Conservation (phyloP, 2,888 invertebrate genomes). For the Barypeithes pellucidus region DNA sequence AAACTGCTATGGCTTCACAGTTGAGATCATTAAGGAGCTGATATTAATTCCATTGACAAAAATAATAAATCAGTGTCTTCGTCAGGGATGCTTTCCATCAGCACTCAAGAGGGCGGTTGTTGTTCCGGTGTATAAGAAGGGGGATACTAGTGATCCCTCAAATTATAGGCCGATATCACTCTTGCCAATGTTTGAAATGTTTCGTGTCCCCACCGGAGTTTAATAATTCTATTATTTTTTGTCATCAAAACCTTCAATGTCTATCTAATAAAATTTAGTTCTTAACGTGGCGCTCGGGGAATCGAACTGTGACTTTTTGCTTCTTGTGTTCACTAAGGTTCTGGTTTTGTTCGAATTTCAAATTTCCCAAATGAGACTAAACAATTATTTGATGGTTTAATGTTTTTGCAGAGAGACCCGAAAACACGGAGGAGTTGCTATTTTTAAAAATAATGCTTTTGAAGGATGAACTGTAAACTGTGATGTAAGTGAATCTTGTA, state of each 20-base stretch:
- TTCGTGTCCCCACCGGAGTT: background rate
- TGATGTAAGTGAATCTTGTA: background rate
- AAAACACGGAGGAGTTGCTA: background rate
- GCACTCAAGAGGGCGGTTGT: too few relatives aligned
- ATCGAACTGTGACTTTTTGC: background rate
- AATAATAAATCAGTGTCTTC: too few relatives aligned
- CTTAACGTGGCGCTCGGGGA: background rate
- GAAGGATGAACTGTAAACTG: background rate
- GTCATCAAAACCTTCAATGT: background rate
- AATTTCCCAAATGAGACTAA: background rate
- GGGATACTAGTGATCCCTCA: too few relatives aligned
- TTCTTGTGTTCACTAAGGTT: too few relatives aligned
- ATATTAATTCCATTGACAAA: too few relatives aligned
- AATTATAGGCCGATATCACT: too few relatives aligned
- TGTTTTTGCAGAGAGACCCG: background rate
- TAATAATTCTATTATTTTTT: background rate
- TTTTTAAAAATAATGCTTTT: background rate
- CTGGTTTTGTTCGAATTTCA: background rate
- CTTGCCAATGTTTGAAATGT: too few relatives aligned
- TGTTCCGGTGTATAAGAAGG: too few relatives aligned
- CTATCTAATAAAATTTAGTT: slow-evolving; percentile 4
- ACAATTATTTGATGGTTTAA: background rate
- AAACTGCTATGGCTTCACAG: too few relatives aligned
- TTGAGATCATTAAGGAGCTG: too few relatives aligned
- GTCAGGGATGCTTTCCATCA: too few relatives aligned